These are phyloP conservation scores for Cheumatopsyche charites DNA, from an alignment of 1,140 invertebrate species.

Conservation along the genomic window DNA sequence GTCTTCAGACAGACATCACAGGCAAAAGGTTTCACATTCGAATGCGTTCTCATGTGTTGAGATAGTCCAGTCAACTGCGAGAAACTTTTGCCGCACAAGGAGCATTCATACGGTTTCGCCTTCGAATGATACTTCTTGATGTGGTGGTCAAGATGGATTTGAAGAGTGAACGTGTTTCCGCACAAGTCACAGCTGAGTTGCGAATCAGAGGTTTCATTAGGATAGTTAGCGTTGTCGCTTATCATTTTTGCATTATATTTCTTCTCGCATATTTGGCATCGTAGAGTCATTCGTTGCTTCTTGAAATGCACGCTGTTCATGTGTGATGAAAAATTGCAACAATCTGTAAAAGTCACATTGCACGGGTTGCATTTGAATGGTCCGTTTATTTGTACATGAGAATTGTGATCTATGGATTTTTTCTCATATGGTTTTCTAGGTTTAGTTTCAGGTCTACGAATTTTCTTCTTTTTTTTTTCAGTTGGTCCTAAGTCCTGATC, in stretches of 20 bases:
- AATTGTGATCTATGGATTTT: not conserved
- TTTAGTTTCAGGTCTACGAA: conserved; percentile 35
- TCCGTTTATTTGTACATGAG: conserved; percentile 49
- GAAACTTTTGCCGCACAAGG: conserved; percentile 83
- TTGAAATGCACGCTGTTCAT: conserved; percentile 59
- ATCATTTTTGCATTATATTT: conserved; percentile 52
- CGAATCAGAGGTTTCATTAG: conserved; percentile 44
- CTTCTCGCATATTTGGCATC: conserved; percentile 61
- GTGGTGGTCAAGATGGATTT: conserved; percentile 58
- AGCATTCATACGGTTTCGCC: conserved; percentile 86
- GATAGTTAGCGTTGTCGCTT: conserved; percentile 43
- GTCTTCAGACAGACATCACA: conserved; percentile 76
- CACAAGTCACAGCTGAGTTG: conserved; percentile 54
- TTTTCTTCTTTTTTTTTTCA: conserved; percentile 3
- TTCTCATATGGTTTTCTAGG: conserved; percentile 45
- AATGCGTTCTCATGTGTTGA: conserved; percentile 71
- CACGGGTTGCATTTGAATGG: conserved; percentile 58
- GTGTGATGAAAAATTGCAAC: conserved; percentile 59
- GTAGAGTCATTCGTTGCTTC: conserved; percentile 54
- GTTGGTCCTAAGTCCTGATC: not conserved
- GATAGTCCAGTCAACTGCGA: conserved; percentile 73
- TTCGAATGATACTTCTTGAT: conserved; percentile 60
- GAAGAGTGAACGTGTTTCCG: conserved; percentile 57
- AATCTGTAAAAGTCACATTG: conserved; percentile 56
- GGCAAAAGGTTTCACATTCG: conserved; percentile 65